phyloP scores from a whole-genome alignment of 2,888 invertebrate genomes.

The Nephrotoma flavescens region DNA sequence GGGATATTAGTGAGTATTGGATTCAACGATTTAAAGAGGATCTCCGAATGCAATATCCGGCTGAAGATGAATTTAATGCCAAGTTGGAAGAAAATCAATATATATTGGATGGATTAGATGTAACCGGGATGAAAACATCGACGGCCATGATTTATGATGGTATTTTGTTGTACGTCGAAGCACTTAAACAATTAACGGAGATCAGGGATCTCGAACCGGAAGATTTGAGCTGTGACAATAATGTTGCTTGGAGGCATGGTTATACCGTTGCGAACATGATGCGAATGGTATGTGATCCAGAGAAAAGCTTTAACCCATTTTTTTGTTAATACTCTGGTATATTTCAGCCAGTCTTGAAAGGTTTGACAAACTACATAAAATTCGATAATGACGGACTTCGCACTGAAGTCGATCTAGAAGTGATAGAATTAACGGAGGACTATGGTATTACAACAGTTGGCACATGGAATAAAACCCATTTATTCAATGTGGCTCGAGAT shows the following conservation, averaged over 20 bases:
- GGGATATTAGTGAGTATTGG: neutral
- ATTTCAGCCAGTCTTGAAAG: constrained; percentile 34
- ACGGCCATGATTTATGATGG: constrained; percentile 76
- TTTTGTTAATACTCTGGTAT: neutral
- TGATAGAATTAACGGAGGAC: constrained; percentile 45
- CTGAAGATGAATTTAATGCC: constrained; percentile 9
- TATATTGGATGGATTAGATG: constrained; percentile 10
- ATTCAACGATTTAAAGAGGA: neutral
- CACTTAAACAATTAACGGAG: constrained; percentile 49
- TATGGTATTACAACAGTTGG: constrained; percentile 52
- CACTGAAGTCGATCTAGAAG: constrained; percentile 50
- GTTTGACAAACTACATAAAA: constrained; percentile 59
- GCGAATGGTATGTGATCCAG: constrained; percentile 21
- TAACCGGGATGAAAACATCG: constrained; percentile 34
- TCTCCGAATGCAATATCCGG: neutral
- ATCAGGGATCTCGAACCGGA: constrained; percentile 33
- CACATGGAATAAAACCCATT: constrained; percentile 48
- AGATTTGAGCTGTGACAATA: constrained; percentile 44
- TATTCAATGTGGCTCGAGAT: constrained; percentile 40
- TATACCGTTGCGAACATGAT: constrained; percentile 71
- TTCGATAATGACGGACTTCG: constrained; percentile 68
- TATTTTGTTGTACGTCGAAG: constrained; percentile 62
- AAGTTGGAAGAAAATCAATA: constrained; percentile 23
- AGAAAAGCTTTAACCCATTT: neutral
- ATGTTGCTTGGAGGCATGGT: constrained; percentile 61